phyloP scores from a whole-genome alignment of 2,113 vertebrate species.

The Brachirus orientalis region DNA sequence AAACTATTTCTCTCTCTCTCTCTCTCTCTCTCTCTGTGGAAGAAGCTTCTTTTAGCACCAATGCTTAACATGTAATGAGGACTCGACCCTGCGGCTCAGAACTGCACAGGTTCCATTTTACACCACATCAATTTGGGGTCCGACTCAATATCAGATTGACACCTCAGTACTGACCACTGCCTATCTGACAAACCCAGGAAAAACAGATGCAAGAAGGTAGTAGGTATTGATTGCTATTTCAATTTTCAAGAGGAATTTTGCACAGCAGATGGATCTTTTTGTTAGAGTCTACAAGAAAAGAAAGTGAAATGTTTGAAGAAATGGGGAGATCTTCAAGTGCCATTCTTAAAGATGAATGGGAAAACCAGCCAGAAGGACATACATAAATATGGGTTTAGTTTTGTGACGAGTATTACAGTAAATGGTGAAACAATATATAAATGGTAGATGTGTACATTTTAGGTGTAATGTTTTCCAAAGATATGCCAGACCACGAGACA shows the following conservation, averaged over 20 bases:
- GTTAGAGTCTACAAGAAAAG: constrained; percentile 1
- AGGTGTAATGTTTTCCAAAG: neutral
- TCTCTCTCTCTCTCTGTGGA: neutral
- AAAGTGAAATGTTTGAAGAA: constrained; percentile 13
- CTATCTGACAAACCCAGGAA: neutral
- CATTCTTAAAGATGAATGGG: too few relatives aligned
- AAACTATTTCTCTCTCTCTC: neutral
- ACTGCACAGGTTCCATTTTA: constrained; percentile 9
- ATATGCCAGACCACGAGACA: neutral
- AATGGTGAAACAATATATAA: too few relatives aligned
- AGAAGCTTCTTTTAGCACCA: constrained; percentile 6
- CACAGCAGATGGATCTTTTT: constrained; percentile 10
- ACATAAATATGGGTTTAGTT: too few relatives aligned
- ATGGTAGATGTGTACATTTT: too few relatives aligned
- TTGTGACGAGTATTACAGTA: too few relatives aligned
- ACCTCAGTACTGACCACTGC: constrained; percentile 33
- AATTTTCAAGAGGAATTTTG: neutral
- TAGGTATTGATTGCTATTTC: constrained; percentile 26
- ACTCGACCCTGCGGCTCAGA: constrained; percentile 32
- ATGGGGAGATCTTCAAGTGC: too few relatives aligned
- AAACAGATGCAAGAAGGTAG: neutral
- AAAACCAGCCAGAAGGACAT: too few relatives aligned
- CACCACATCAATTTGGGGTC: too few relatives aligned
- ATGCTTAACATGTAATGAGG: constrained; percentile 5
- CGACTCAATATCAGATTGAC: constrained; percentile 32